Conservation (phyloP, 2,888 invertebrate genomes). For the Caenorhabditis plicata region DNA sequence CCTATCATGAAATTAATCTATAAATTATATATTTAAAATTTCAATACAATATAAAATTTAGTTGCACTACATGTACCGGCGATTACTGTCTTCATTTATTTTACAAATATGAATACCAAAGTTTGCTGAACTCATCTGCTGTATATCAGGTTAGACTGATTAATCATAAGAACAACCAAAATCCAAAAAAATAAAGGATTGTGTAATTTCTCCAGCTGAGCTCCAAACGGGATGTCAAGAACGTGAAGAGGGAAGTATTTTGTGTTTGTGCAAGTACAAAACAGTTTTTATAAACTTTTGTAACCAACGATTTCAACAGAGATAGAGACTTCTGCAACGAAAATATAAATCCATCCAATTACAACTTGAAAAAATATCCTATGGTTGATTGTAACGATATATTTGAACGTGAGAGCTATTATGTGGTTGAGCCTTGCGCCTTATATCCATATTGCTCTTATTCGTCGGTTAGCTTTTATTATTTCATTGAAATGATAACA, state of each 20-base stretch:
- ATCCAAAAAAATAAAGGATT: conserved; percentile 8
- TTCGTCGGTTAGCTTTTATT: too few species aligned
- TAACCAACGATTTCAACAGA: too few species aligned
- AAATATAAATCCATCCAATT: too few species aligned
- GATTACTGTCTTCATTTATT: conserved; percentile 10
- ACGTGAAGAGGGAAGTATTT: not conserved
- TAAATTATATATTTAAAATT: too few species aligned
- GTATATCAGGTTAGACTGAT: conserved; percentile 6
- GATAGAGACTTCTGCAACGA: conserved; percentile 9
- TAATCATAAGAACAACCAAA: not conserved
- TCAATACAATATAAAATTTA: too few species aligned
- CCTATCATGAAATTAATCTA: too few species aligned
- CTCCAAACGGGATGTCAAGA: not conserved
- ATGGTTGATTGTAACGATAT: too few species aligned
- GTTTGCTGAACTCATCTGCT: conserved; percentile 1
- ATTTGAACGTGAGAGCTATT: too few species aligned
- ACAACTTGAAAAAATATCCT: too few species aligned
- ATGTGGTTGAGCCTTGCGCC: too few species aligned
- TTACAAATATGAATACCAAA: conserved; percentile 1
- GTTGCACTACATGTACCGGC: conserved; percentile 19
- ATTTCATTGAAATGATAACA: too few species aligned
- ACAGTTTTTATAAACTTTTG: not conserved
- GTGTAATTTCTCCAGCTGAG: conserved; percentile 7
- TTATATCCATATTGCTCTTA: too few species aligned
- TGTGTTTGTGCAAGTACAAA: conserved; percentile 3